Conservation (phyloP, 1,140 invertebrate genomes). For the Rhynchophorus ferrugineus region DNA sequence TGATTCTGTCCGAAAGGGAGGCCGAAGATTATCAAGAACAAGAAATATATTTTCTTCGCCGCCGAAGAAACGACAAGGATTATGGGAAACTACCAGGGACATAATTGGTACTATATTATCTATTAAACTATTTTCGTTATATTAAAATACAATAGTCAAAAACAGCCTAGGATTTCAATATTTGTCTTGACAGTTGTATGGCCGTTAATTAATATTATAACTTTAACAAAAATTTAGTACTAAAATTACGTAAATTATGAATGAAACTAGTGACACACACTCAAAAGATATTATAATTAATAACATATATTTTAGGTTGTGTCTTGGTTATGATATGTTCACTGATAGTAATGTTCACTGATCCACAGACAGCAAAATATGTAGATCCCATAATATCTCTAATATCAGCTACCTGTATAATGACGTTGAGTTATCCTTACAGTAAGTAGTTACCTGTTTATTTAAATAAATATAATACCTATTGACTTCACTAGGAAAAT, state of each 20-base stretch:
- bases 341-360: conserved; percentile 54
- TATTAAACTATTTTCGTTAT: too few relatives aligned
- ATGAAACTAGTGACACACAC: too few relatives aligned
- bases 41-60: conserved; percentile 33
- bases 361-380: conserved; percentile 55
- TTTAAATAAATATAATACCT: conserved; percentile 7
- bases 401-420: conserved; percentile 53
- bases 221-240: too few relatives aligned
- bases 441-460: conserved; percentile 48
- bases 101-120: conserved; percentile 47
- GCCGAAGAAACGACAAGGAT: conserved; percentile 42
- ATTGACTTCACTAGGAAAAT: too few relatives aligned
- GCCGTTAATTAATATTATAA: too few relatives aligned
- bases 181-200: too few relatives aligned
- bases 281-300: neutral
- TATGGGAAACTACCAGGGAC: conserved; percentile 55
- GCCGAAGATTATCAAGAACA: conserved; percentile 43
- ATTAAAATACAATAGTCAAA: neutral
- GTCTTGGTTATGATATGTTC: conserved; percentile 62
- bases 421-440: conserved; percentile 63
- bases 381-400: conserved; percentile 66
- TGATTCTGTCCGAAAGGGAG: conserved; percentile 43
- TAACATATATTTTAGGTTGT: conserved; percentile 44
- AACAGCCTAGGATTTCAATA: neutral
- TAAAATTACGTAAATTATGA: too few relatives aligned